phyloP scores from a whole-genome alignment of 2,888 invertebrate genomes.

The Microdon myrmicae region DNA sequence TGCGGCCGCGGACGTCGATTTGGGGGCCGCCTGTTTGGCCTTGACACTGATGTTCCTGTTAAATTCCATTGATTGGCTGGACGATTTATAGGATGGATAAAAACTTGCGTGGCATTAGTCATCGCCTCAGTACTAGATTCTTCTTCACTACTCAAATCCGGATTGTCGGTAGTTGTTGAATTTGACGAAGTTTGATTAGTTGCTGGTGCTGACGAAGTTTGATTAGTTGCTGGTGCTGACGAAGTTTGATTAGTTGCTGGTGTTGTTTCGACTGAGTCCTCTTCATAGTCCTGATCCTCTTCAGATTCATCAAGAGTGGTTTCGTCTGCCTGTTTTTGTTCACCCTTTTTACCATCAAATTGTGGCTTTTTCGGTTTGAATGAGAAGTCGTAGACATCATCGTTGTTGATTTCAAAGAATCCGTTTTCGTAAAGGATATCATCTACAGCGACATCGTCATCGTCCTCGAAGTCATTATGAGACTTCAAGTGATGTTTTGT shows the following conservation, averaged over 20 bases:
- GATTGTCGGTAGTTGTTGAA: no score
- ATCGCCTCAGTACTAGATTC: neutral
- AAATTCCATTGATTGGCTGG: slow-evolving; percentile 30
- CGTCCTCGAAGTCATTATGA: slow-evolving; percentile 6
- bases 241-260: neutral
- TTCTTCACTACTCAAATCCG: no score
- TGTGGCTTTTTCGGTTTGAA: slow-evolving; percentile 6
- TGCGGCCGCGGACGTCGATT: slow-evolving; percentile 17
- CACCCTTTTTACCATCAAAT: neutral
- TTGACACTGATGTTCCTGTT: no score
- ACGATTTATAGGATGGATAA: slow-evolving; percentile 37
- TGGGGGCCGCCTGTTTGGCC: slow-evolving; percentile 7
- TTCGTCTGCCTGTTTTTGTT: neutral
- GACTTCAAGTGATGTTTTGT: no score
- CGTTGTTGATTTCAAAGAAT: slow-evolving; percentile 25
- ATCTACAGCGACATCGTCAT: slow-evolving; percentile 8
- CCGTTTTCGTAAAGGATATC: slow-evolving; percentile 32
- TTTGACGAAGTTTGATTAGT: neutral
- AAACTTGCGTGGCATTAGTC: slow-evolving; percentile 20
- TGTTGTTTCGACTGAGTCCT: neutral
- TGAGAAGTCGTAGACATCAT: slow-evolving; percentile 18
- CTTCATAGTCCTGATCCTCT: slow-evolving; percentile 2
- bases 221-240: neutral
- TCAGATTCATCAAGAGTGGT: neutral
- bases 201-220: neutral